Percentiles rank a stretch among this genome's conserved stretches.
Evolutionary conservation across 2,888 invertebrate genomes (phyloP).

Genomic region (Phengaris alcon): DNA sequence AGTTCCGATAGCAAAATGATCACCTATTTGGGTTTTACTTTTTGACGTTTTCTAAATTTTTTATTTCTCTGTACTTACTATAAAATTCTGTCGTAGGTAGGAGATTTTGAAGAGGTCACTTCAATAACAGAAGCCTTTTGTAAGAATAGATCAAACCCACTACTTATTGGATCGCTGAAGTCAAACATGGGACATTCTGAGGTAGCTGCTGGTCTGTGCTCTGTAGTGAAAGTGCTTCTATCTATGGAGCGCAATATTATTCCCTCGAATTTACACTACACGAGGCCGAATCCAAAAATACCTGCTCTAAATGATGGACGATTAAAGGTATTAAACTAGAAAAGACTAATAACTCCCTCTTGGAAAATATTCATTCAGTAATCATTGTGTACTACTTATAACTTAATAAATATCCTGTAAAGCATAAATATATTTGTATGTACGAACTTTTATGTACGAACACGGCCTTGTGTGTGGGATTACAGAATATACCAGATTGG

Average conservation of each 20-base stretch:
- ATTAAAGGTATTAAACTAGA: conserved; percentile 21
- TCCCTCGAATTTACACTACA: conserved; percentile 23
- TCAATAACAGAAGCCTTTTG: conserved; percentile 7
- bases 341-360: no score
- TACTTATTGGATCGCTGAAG: conserved; percentile 17
- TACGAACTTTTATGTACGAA: no score
- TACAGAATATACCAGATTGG: no score
- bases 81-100: neutral
- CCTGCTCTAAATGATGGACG: conserved; percentile 7
- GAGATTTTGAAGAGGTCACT: conserved; percentile 19
- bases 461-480: no score
- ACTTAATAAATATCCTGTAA: no score
- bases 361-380: no score
- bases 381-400: no score
- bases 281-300: neutral
- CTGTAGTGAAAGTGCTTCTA: conserved; percentile 11
- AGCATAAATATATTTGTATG: no score
- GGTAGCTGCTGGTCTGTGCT: conserved; percentile 4
- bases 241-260: conserved; percentile 19
- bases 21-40: no score
- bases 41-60: no score
- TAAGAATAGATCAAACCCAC: neutral
- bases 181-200: conserved; percentile 27
- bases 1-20: no score
- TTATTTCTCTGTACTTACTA: no score